Base-by-base conservation (phyloP, 2,797 vertebrate species). In the Sparidentex hasta region DNA sequence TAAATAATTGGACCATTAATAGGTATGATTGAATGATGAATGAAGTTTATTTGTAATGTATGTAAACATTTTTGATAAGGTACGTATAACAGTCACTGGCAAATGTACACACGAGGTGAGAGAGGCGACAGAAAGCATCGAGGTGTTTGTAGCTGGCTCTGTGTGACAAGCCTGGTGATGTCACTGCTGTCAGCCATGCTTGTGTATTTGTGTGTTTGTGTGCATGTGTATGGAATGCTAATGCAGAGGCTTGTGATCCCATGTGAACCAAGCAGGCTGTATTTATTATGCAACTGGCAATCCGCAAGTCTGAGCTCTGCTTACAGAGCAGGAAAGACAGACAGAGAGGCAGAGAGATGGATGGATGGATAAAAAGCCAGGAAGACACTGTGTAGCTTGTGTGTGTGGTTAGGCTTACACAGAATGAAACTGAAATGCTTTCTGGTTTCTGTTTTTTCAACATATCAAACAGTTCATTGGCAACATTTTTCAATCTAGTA, bases 241-340 rank as follows among this genome's bases (percentile, higher is more conserved):
- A 91, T 87, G 78, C 83, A 70, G 80, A 63, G 50, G 61, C 78
- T 81, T 85, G 80, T 80, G 91, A 91, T 95, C 92, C 83, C 89
- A 84, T 87, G 92, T 93, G 94, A 94, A 92, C 83, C 87, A 77
- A 81, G 73, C 87, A 84, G 86, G 73, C 86, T 81, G 86, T 92
- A 90, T 94, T 94, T 95, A 95, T 92, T 90, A 88, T 91, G 88
- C 77, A 81, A 85, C 86, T 74, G 87, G 86, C 85, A 90, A 90
- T 83, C 92, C 94, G 94, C 94, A 73, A 90, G 94, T 94, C 74
- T 81, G 94, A 93, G 84, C 94, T 85, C 59, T 71, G 76, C 89
- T 91, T 80, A 74, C 71, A 65, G 80, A 87, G 85, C 70, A 81
- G 75, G 23, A 25, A 52, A 66, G 74, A 71, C 61, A 76, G 78